Percentiles rank a stretch among this genome's conserved stretches.
Evolutionary conservation across 2,888 invertebrate species (phyloP).

Genomic region (Ophioninae sp.): DNA sequence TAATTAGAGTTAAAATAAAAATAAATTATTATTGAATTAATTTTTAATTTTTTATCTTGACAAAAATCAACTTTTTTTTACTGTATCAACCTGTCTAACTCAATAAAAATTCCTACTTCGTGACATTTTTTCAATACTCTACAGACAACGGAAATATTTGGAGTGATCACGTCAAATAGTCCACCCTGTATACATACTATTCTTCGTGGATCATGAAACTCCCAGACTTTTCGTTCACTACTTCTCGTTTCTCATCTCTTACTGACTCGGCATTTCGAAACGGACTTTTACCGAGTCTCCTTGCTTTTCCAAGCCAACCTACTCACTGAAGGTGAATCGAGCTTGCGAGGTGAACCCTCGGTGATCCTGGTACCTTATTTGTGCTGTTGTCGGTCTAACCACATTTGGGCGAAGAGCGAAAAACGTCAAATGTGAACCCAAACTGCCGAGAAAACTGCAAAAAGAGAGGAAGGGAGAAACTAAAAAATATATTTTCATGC

Average conservation of each 20-base stretch:
- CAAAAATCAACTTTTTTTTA: not conserved
- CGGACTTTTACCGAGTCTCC: conserved; percentile 26
- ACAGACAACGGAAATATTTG: not conserved
- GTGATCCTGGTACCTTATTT: conserved; percentile 5
- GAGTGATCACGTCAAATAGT: not conserved
- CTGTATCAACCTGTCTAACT: conserved; percentile 1
- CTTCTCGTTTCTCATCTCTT: conserved; percentile 19
- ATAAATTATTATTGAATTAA: no score
- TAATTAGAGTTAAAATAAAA: no score
- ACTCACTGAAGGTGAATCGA: conserved; percentile 47
- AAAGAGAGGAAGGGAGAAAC: not conserved
- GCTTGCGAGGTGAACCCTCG: conserved; percentile 24
- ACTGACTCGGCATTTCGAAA: conserved; percentile 3
- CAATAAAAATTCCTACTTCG: not conserved
- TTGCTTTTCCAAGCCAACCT: not conserved
- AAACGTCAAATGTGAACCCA: not conserved
- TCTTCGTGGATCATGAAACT: conserved; percentile 25
- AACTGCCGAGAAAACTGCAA: not conserved
- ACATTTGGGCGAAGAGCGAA: not conserved
- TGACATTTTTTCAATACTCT: not conserved
- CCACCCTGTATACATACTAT: not conserved
- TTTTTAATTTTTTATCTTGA: no score
- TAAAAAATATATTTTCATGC: not conserved
- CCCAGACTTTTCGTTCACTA: conserved; percentile 10
- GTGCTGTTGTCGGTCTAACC: not conserved